Evolutionary conservation across 1,140 invertebrate species (phyloP).

Genomic region (Drosophila rhopaloa): DNA sequence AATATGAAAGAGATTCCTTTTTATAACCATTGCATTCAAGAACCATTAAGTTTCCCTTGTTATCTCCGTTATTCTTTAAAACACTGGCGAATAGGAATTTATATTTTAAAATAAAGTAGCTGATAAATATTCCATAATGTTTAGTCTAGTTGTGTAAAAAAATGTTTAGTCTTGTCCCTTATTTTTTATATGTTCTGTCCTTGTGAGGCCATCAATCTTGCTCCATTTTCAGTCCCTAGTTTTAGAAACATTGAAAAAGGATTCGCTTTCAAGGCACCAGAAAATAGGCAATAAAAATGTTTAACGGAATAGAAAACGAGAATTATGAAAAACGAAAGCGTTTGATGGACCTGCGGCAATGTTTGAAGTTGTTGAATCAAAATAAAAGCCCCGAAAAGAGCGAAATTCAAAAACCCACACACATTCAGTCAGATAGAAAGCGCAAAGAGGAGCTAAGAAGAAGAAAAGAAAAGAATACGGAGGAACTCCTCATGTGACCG

Average conservation of each 20-base stretch:
- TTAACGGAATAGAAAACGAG: not conserved
- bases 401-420: slow-evolving; percentile 48
- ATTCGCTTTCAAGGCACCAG: slow-evolving; percentile 2
- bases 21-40: too few relatives aligned
- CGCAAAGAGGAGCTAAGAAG: slow-evolving; percentile 25
- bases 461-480: slow-evolving; percentile 43
- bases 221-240: not conserved
- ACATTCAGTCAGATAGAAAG: slow-evolving; percentile 35
- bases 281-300: slow-evolving; percentile 55
- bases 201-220: slow-evolving; percentile 6
- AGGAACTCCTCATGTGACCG: slow-evolving; percentile 74
- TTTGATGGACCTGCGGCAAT: slow-evolving; percentile 58
- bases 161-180: too few relatives aligned
- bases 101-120: too few relatives aligned
- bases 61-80: too few relatives aligned
- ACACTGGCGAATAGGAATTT: too few relatives aligned
- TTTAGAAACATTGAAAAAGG: not conserved
- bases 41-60: too few relatives aligned
- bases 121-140: too few relatives aligned
- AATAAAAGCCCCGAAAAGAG: slow-evolving; percentile 62
- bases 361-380: slow-evolving; percentile 55
- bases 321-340: slow-evolving; percentile 44
- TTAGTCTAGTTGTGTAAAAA: too few relatives aligned
- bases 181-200: too few relatives aligned
- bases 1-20: too few relatives aligned